Percentiles rank a stretch among this genome's conserved stretches.
Conservation (phyloP, 2,797 vertebrate species). For the Psittacula echo region DNA sequence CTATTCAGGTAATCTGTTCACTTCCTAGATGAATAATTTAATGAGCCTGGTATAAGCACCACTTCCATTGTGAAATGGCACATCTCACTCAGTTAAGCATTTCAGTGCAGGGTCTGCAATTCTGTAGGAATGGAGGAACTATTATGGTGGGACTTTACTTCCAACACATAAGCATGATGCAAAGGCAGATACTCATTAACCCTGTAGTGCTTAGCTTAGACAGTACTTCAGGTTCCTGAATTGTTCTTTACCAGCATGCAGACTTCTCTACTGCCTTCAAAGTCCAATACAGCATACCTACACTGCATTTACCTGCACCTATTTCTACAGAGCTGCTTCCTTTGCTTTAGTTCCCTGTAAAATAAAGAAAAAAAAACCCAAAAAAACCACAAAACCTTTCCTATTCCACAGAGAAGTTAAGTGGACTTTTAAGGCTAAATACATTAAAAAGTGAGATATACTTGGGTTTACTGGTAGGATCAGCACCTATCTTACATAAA, state of each 20-base stretch:
- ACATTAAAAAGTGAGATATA: neutral
- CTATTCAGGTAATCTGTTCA: neutral
- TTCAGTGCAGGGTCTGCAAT: neutral
- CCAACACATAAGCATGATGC: neutral
- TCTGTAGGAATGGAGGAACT: neutral
- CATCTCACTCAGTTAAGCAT: neutral
- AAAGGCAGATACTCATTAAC: neutral
- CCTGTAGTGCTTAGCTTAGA: neutral
- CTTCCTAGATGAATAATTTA: neutral
- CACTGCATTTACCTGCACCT: neutral
- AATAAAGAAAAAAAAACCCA: neutral
- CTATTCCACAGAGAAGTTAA: neutral
- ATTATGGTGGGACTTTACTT: neutral
- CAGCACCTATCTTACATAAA: neutral
- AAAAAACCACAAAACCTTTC: neutral
- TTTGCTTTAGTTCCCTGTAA: neutral
- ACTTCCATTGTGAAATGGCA: neutral
- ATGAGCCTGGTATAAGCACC: neutral
- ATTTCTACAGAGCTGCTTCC: neutral
- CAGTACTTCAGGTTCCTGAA: neutral
- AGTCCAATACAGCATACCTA: neutral
- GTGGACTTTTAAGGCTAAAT: neutral
- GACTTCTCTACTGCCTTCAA: neutral
- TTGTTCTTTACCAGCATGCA: neutral
- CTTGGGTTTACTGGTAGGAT: neutral